Evolutionary conservation across 2,888 invertebrate species (phyloP), one percentile per base, ranked within the genome.

Genomic region (Xanthia icteritia): DNA sequence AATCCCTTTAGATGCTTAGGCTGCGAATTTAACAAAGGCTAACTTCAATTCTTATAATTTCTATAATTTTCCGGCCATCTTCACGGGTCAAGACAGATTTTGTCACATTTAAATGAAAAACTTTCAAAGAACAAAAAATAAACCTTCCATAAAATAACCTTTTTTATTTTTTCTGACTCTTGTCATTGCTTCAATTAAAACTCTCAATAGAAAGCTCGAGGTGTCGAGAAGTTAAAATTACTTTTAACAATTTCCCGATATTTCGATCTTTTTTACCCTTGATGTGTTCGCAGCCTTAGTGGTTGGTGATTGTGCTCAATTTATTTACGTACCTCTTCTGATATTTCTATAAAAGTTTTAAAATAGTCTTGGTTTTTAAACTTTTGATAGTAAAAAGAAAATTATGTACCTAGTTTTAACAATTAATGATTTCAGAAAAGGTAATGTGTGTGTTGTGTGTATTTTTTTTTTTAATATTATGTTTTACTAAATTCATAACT

Each of bases 231-330:
- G 48, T 70, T 79, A 63, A 45, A 71, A 73, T 39, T 48, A 70
- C 73, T 63, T 69, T 79, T 82, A 71, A 42, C 31, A 56, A 69
- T 63, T 70, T 79, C 61, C 56, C 69, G 69, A 73, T n/a, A 39
- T 65, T 63, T 76, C 48, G 63, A 67, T 36, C 51, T 66, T 54
- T 71, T 45, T 20, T 27, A 63, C 76, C 76, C 15, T 83, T 84
- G 82, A 82, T 88, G 56, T 82, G 68, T 80, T 83, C 92, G 93
- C 91, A 90, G 81, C 93, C 94, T 94, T 94, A 90, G 89, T 92
- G 92, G 90, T 93, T 94, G 94, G 91, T 93, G 89, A 91, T 84
- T 93, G 93, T 94, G 93, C 89, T 88, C 86, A 86, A 83, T 83
- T 27, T 88, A 81, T 87, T 83, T 72, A 72, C 68, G 78, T 86